Evolutionary conservation across 1,140 invertebrate genomes (phyloP).

Genomic region (Euborellia annulipes): DNA sequence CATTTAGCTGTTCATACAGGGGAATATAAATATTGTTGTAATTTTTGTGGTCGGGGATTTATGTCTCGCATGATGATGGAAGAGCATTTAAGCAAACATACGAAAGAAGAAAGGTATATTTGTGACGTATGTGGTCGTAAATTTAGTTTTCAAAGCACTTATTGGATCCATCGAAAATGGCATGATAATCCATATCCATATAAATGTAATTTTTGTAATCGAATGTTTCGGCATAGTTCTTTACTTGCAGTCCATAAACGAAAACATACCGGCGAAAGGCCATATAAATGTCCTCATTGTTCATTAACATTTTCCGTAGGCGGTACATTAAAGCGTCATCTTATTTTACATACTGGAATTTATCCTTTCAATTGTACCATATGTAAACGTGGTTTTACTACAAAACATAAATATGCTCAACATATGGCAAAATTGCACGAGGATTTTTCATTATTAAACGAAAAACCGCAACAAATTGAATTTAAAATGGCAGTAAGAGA

Average conservation of each 20-base stretch:
- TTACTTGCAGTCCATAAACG: constrained; percentile 16
- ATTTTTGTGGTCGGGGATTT: constrained; percentile 16
- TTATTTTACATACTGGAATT: constrained; percentile 15
- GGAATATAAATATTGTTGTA: constrained; percentile 15
- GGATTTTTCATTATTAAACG: constrained; percentile 6
- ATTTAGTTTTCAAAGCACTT: constrained; percentile 15
- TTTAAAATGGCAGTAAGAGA: constrained; percentile 12
- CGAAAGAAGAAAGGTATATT: constrained; percentile 15
- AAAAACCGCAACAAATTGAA: constrained; percentile 5
- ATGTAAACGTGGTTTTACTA: constrained; percentile 15
- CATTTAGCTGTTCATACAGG: constrained; percentile 14
- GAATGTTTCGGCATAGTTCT: constrained; percentile 15
- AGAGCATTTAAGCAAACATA: constrained; percentile 14
- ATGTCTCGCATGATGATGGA: constrained; percentile 13
- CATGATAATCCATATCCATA: constrained; percentile 19
- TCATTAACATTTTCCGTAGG: constrained; percentile 10
- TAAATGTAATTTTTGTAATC: constrained; percentile 16
- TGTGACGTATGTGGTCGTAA: constrained; percentile 17
- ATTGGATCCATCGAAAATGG: constrained; percentile 18
- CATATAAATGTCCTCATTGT: constrained; percentile 14
- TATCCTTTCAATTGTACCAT: constrained; percentile 15
- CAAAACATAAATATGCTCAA: constrained; percentile 11
- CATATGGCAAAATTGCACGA: constrained; percentile 12
- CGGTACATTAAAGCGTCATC: constrained; percentile 14
- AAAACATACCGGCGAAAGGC: constrained; percentile 12